A percentile compares a stretch with the other conserved stretches of the same genome.
Conservation (phyloP, 2,888 invertebrate species). For the Chrysodeixis includens region DNA sequence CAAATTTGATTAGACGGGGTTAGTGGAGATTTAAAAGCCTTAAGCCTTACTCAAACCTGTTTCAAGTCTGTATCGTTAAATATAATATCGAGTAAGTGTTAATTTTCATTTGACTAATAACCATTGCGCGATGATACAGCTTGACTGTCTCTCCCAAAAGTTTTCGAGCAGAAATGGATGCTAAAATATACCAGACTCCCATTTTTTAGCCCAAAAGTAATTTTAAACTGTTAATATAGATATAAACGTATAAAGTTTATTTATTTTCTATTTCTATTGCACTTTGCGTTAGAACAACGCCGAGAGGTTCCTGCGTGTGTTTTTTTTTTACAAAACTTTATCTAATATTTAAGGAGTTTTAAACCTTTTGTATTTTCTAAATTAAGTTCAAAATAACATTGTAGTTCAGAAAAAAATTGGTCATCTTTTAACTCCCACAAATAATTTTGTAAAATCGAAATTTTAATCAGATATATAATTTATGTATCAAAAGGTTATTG, state of each 20-base stretch:
- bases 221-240: background rate
- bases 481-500: no score
- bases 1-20: background rate
- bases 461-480: no score
- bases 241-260: background rate
- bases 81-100: background rate
- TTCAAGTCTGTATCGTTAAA: background rate
- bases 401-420: background rate
- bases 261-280: background rate
- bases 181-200: background rate
- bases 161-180: background rate
- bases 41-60: background rate
- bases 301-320: conserved; percentile 39
- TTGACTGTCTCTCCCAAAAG: conserved; percentile 4
- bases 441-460: background rate
- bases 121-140: background rate
- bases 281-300: conserved; percentile 13
- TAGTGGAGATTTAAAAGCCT: background rate
- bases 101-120: background rate
- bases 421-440: background rate
- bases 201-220: background rate
- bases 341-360: conserved; percentile 11
- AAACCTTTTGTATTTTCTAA: background rate
- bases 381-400: background rate
- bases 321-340: background rate